A percentile compares a stretch with the other conserved stretches of the same genome.
Evolutionary conservation across 1,140 invertebrate genomes (phyloP).

Genomic region (Potamilus streckersoni): DNA sequence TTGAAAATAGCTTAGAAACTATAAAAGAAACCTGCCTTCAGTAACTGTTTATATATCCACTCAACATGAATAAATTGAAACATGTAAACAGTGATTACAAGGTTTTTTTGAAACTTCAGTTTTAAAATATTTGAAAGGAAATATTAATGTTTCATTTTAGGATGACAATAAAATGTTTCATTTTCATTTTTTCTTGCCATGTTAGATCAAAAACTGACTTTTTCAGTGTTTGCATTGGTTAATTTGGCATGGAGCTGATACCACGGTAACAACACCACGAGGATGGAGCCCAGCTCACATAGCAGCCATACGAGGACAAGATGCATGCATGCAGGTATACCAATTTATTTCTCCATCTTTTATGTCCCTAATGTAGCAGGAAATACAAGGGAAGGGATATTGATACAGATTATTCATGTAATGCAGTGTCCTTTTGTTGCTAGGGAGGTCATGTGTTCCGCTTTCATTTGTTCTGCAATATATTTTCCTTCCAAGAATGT

Average conservation of each 20-base stretch:
- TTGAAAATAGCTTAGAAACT: too few species aligned
- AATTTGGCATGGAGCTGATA: slow-evolving; percentile 68
- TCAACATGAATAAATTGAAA: not conserved
- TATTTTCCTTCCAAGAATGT: too few species aligned
- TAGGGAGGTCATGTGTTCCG: too few species aligned
- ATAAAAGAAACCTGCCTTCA: too few species aligned
- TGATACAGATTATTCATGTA: too few species aligned
- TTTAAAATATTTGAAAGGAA: not conserved
- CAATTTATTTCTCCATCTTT: not conserved
- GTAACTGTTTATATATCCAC: too few species aligned
- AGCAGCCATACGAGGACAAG: slow-evolving; percentile 66
- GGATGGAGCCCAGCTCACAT: slow-evolving; percentile 69
- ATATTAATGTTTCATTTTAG: not conserved
- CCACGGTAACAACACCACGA: slow-evolving; percentile 62
- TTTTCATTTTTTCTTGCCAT: not conserved
- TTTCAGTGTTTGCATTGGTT: slow-evolving; percentile 68
- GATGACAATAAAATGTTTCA: not conserved
- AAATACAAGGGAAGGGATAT: too few species aligned
- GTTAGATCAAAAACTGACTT: slow-evolving; percentile 1
- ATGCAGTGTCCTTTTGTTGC: too few species aligned
- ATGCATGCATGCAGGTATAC: slow-evolving; percentile 64
- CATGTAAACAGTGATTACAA: not conserved
- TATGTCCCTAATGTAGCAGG: too few species aligned
- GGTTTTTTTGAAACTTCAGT: not conserved
- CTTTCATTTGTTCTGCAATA: too few species aligned